Conservation (phyloP, 1,140 invertebrate genomes). For the Pinna nobilis region DNA sequence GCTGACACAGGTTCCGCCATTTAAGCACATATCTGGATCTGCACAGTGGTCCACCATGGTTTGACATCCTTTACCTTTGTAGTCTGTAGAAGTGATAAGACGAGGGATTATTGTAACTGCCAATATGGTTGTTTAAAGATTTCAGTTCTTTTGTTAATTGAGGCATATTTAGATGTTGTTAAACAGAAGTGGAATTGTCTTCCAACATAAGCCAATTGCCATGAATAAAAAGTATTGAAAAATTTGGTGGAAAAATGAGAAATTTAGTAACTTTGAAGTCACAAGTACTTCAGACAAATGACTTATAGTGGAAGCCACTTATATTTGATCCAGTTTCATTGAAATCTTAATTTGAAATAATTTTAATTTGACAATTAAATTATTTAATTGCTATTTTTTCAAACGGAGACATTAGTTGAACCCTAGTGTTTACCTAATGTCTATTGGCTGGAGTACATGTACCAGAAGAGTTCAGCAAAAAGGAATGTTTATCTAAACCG, state of each 20-base stretch:
- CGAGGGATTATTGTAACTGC: background rate
- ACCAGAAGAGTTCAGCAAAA: no score
- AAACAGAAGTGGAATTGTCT: background rate
- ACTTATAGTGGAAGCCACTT: background rate
- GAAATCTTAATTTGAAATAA: no score
- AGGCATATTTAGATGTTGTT: background rate
- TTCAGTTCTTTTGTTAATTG: background rate
- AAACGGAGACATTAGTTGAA: no score
- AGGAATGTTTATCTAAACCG: no score
- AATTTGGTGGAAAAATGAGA: background rate
- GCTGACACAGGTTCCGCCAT: conserved; percentile 41
- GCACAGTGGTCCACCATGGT: conserved; percentile 35
- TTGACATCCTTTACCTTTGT: conserved; percentile 29
- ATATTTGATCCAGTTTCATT: background rate
- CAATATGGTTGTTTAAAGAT: background rate
- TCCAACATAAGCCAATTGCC: background rate
- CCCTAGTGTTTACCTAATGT: no score
- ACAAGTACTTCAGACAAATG: background rate
- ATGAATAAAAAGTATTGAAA: background rate
- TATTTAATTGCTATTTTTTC: no score
- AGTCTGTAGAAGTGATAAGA: conserved; percentile 7
- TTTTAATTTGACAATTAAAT: no score
- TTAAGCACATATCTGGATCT: conserved; percentile 26
- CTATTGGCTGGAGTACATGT: no score
- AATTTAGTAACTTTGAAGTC: background rate